Evolutionary conservation across 2,797 vertebrate species (phyloP).

Genomic region (Neomorphus geoffroyi): DNA sequence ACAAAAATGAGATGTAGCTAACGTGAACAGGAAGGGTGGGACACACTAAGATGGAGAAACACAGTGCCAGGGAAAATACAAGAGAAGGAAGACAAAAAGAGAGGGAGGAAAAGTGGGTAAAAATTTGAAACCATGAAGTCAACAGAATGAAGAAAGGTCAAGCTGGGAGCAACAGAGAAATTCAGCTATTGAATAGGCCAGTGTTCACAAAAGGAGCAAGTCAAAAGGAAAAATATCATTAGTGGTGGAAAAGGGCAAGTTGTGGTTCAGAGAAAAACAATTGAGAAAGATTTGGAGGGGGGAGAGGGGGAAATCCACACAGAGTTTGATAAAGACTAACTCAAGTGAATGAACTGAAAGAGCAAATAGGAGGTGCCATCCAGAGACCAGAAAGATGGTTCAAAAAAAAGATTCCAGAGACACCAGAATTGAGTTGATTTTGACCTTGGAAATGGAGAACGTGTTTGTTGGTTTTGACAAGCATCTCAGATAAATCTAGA

Average conservation of each 20-base stretch:
- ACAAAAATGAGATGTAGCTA: conserved; percentile 11
- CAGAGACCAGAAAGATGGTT: background rate
- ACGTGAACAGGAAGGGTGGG: conserved; percentile 29
- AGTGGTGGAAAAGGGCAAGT: conserved; percentile 57
- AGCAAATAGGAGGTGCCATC: background rate
- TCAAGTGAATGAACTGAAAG: conserved; percentile 11
- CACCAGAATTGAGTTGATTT: background rate
- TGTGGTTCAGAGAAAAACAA: conserved; percentile 60
- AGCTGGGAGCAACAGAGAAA: conserved; percentile 51
- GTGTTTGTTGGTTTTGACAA: background rate
- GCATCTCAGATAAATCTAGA: background rate
- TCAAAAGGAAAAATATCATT: conserved; percentile 53
- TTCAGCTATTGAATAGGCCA: conserved; percentile 31
- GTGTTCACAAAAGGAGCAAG: conserved; percentile 64
- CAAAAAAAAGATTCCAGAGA: background rate
- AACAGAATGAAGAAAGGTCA: conserved; percentile 57
- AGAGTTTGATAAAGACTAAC: conserved; percentile 1
- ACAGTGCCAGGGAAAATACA: conserved; percentile 37
- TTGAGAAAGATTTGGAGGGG: background rate
- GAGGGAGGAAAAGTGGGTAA: conserved; percentile 19
- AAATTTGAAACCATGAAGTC: conserved; percentile 54
- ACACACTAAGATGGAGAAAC: conserved; percentile 43
- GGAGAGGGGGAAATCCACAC: background rate
- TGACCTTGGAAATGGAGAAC: conserved; percentile 45
- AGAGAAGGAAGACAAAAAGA: conserved; percentile 27